Base-by-base conservation (phyloP, 2,113 vertebrate species). In the Emydocephalus ijimae region DNA sequence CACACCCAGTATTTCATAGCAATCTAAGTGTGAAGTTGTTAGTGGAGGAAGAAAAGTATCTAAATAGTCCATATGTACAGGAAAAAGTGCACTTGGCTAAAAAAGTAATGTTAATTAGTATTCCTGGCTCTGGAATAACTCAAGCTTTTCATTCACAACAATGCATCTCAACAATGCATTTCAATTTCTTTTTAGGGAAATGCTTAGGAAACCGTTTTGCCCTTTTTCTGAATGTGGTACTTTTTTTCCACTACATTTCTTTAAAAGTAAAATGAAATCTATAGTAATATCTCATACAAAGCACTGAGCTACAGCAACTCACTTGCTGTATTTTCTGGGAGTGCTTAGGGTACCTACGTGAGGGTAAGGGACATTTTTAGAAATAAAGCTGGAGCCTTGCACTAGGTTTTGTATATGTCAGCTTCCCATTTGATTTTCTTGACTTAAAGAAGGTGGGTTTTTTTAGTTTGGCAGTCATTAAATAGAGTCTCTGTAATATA, bases 141-240 rank as follows among this genome's bases (percentile, higher is more conserved):
- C 39, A 85, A 43, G 39, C 81, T 85, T 45, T 85, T 34, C 20
- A 1, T 21, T 85, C 21, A 39, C 18, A 85, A 20, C 43, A 6
- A 45, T 23, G 7, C 18, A 20, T 45, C 21, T 85, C 34, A 23
- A 85, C 15, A 34, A 95, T 96, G 48, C 48, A 9, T 50, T 50
- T 50, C 7, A 10, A 90, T 95, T 94, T 81, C 87, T 94, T 34
- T 34, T 56, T n/a, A 69, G 10, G 20, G 91, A 89, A 85, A 95
- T 52, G 0, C 0, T 87, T 64, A 86, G 48, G 48, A 50, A 50
- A 50, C 48, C 8, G 1, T 50, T 50, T 50, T 9, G 48, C 87
- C 93, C 93, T 91, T 43, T 86, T 95, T 95, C 87, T 43, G 90
- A 2, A 92, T 92, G 43, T 64, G 45, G 3, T 34, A 1, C 43